A percentile compares a stretch with the other conserved stretches of the same genome.
phyloP scores from a whole-genome alignment of 2,797 vertebrate species.

The Ctenopoma kingsleyae region DNA sequence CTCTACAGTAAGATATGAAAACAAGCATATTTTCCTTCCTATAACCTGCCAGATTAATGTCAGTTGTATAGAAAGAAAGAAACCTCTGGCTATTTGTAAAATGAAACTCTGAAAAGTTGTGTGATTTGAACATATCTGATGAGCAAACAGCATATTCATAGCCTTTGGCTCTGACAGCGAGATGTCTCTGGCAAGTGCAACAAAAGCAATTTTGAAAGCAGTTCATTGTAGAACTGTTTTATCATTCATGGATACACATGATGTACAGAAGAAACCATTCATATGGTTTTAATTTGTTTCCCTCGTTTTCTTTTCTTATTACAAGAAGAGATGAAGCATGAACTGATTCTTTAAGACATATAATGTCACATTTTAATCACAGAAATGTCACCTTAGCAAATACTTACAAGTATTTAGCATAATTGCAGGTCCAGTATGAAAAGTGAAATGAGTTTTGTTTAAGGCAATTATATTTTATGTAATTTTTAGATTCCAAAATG shows the following conservation, averaged over 20 bases:
- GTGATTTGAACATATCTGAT: constrained; percentile 33
- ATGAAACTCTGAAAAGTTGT: constrained; percentile 25
- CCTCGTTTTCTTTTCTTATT: not conserved
- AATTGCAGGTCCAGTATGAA: not conserved
- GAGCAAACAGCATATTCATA: constrained; percentile 24
- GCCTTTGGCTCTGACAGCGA: constrained; percentile 19
- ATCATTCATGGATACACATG: constrained; percentile 26
- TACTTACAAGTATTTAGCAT: not conserved
- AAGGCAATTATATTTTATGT: not conserved
- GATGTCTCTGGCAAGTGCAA: constrained; percentile 15
- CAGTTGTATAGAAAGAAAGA: constrained; percentile 9
- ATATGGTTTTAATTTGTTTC: constrained; percentile 10
- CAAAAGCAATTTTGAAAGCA: constrained; percentile 32
- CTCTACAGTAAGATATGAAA: constrained; percentile 24
- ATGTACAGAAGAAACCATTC: constrained; percentile 27
- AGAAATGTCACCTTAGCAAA: not conserved
- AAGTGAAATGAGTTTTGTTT: not conserved
- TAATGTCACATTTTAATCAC: constrained; percentile 5
- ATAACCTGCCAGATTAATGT: constrained; percentile 19
- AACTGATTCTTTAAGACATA: not conserved
- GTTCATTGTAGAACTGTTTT: constrained; percentile 28
- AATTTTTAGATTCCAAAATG: too few species aligned
- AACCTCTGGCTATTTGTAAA: constrained; percentile 6
- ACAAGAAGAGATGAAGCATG: not conserved
- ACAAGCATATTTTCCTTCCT: constrained; percentile 13